phyloP scores from a whole-genome alignment of 1,140 invertebrate genomes.

The Chelonus insularis region DNA sequence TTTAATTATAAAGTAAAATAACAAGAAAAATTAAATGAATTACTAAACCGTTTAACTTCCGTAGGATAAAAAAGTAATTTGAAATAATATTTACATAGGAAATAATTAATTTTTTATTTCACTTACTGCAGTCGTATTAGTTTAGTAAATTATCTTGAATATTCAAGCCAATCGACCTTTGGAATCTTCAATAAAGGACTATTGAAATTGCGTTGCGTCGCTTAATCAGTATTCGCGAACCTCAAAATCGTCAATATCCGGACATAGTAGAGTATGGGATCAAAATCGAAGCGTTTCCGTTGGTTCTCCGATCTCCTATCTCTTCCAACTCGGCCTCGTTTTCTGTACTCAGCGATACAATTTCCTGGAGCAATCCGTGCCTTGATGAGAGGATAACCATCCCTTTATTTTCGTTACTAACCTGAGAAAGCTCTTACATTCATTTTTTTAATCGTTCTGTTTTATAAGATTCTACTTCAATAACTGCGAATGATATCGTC shows the following conservation, averaged over 20 bases:
- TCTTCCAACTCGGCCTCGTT: constrained; percentile 6
- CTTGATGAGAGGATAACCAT: constrained; percentile 20
- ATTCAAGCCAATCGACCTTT: not conserved
- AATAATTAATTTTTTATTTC: not conserved
- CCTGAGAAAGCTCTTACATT: constrained; percentile 20
- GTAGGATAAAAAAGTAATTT: not conserved
- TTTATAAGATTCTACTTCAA: not conserved
- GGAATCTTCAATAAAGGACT: constrained; percentile 17
- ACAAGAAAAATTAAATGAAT: too few relatives aligned
- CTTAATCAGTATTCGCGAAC: constrained; percentile 26
- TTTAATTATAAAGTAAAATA: too few relatives aligned
- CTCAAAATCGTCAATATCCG: constrained; percentile 28
- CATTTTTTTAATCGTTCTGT: constrained; percentile 16
- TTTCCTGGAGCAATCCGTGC: constrained; percentile 19
- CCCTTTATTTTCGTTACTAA: constrained; percentile 10
- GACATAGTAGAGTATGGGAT: constrained; percentile 6
- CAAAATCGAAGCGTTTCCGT: constrained; percentile 23
- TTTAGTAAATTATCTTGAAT: constrained; percentile 9
- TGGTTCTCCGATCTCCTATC: not conserved
- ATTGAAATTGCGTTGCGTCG: constrained; percentile 13
- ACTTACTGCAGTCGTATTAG: not conserved
- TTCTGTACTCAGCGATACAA: constrained; percentile 17
- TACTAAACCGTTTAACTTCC: too few relatives aligned
- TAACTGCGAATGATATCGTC: too few relatives aligned
- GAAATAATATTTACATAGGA: not conserved